A percentile compares a stretch with the other conserved stretches of the same genome.
Evolutionary conservation across 2,888 invertebrate genomes (phyloP).

Genomic region (Anoncus sp.): DNA sequence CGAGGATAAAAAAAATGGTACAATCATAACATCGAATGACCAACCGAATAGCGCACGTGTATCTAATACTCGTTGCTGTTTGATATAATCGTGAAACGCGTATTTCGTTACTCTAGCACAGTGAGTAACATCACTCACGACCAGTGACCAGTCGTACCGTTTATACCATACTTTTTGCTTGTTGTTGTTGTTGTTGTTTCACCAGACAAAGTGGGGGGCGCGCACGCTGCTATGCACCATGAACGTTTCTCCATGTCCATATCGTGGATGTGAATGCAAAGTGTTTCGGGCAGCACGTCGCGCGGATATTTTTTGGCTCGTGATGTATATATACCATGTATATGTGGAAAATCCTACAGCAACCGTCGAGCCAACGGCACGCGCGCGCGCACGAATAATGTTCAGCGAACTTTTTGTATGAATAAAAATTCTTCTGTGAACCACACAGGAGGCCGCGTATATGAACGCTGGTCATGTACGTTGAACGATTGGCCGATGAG

Average conservation of each 20-base stretch:
- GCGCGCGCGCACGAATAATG: constrained; percentile 4
- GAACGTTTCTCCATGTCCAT: constrained; percentile 17
- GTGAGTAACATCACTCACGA: constrained; percentile 37
- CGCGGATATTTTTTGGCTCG: constrained; percentile 38
- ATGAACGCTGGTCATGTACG: constrained; percentile 14
- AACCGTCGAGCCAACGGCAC: constrained; percentile 6
- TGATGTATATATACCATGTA: not conserved
- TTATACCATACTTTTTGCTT: not conserved
- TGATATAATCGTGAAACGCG: constrained; percentile 34
- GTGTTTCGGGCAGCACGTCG: constrained; percentile 35
- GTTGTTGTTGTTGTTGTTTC: too few relatives aligned
- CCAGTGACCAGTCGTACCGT: constrained; percentile 6
- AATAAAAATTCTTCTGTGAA: constrained; percentile 43
- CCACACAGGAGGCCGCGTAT: constrained; percentile 13
- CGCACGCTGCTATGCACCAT: constrained; percentile 21
- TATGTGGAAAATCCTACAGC: not conserved
- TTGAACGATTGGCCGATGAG: constrained; percentile 18
- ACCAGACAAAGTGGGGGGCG: constrained; percentile 4
- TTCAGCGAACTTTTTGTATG: constrained; percentile 52
- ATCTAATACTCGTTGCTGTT: constrained; percentile 14
- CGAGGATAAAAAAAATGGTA: not conserved
- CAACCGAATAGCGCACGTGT: constrained; percentile 17
- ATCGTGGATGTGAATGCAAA: constrained; percentile 52
- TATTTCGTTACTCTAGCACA: constrained; percentile 38
- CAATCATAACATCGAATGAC: constrained; percentile 11